A percentile compares a stretch with the other conserved stretches of the same genome.
phyloP scores from a whole-genome alignment of 35 echinoderm and acorn worm species.

The Lytechinus variegatus region DNA sequence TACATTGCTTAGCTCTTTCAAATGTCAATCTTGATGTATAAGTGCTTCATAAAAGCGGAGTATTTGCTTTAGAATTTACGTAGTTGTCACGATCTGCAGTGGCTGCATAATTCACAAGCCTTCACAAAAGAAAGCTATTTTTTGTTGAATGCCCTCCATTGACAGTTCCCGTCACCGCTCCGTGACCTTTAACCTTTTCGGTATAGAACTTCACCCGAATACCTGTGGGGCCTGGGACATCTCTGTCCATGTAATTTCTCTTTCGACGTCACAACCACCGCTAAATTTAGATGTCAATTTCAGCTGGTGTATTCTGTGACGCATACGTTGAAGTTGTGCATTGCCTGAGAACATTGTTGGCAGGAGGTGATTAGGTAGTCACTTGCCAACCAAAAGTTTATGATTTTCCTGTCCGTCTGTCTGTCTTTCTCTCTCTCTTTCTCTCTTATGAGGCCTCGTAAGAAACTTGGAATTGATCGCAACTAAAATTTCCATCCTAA shows the following conservation, averaged over 20 bases:
- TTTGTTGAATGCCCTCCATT: not conserved
- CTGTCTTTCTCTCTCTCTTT: not conserved
- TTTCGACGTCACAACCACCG: slow-evolving; percentile 1
- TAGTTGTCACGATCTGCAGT: no score
- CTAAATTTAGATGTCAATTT: slow-evolving; percentile 48
- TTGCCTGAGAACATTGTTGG: not conserved
- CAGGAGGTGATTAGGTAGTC: not conserved
- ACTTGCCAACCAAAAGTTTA: not conserved
- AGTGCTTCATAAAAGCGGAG: no score
- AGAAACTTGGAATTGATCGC: no score
- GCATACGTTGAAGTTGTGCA: not conserved
- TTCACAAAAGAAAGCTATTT: not conserved
- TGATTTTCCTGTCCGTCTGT: not conserved
- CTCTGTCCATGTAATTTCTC: not conserved
- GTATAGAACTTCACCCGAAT: not conserved
- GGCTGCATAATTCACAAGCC: no score
- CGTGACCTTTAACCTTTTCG: not conserved
- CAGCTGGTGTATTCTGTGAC: not conserved
- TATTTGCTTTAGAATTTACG: no score
- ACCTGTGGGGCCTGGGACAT: not conserved
- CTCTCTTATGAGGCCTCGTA: no score
- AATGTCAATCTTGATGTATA: no score
- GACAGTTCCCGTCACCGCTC: not conserved
- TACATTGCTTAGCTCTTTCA: no score
- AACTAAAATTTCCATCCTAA: no score